Evolutionary conservation across 1,140 invertebrate species (phyloP).

Genomic region (Drosophila guanche): DNA sequence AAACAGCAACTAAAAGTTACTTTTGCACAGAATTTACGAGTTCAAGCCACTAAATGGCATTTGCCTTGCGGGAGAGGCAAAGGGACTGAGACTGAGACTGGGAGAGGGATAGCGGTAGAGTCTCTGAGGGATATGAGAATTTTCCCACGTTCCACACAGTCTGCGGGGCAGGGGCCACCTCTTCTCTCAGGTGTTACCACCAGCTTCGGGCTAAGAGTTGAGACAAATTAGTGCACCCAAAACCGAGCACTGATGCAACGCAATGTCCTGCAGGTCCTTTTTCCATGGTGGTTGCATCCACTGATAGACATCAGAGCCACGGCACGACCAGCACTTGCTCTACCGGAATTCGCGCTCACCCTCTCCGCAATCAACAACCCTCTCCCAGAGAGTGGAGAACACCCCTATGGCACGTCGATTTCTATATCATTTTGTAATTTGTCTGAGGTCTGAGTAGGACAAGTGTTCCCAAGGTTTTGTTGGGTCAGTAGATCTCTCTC

Average conservation of each 20-base stretch:
- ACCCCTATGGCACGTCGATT: conserved; percentile 30
- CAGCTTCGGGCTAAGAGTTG: no score
- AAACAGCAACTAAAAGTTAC: conserved; percentile 38
- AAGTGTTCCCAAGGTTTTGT: conserved; percentile 65
- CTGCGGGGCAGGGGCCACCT: no score
- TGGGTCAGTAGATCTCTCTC: conserved; percentile 38
- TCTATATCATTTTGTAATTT: conserved; percentile 77
- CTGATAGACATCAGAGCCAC: conserved; percentile 61
- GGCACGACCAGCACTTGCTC: conserved; percentile 24
- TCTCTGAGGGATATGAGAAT: conserved; percentile 58
- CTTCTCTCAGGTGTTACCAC: no score
- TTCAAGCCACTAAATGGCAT: conserved; percentile 64
- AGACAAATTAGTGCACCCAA: no score
- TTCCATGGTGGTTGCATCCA: conserved; percentile 62
- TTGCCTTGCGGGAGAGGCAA: conserved; percentile 25
- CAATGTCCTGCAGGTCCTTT: conserved; percentile 49
- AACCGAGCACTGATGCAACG: no score
- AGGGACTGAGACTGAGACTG: not conserved
- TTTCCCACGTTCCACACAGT: conserved; percentile 63
- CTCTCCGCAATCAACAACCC: conserved; percentile 12
- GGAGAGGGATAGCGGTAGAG: not conserved
- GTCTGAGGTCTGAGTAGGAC: conserved; percentile 59
- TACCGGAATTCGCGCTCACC: conserved; percentile 39
- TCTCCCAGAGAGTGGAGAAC: not conserved
- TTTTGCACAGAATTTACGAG: conserved; percentile 81